Evolutionary conservation across 1,140 invertebrate genomes (phyloP), one percentile per base, ranked within the genome.

Genomic region (Bombus waltoni): DNA sequence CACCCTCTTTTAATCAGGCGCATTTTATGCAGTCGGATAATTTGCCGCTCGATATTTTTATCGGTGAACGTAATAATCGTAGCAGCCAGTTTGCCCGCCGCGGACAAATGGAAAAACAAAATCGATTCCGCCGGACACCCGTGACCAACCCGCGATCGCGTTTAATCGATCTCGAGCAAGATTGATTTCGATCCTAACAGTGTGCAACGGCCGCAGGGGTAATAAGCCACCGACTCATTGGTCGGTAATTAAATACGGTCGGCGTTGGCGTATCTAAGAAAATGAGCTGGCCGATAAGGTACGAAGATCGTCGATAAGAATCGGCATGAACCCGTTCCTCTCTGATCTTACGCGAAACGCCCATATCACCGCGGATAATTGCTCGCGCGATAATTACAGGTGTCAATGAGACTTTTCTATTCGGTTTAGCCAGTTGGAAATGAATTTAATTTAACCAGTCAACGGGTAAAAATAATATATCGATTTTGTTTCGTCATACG

Each of bases 151-250:
- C 77, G 85, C 72, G 87, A 85, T 89, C 88, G 35, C 81, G 59
- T 15, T 71, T 85, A 80, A 90, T 90, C 88, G 88, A 90, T 90
- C 88, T 81, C 80, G 76, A 88, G 47, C 68, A 53, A 90, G 79
- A 90, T 90, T 90, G 86, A 90, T 90, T 90, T 90, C 68, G 81
- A 66, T 18, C n/a, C 44, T 86, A 90, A 90, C 88, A 32, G 71
- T 62, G 57, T n/a, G 18, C 40, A 77, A 65, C 84, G 65, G 62
- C 86, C 81, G 81, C 81, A 70, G 68, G 44, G 62, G 76, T 90
- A 90, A 90, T 90, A 90, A 85, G 87, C 57, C n/a, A 71, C 40
- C 68, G 65, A 84, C 73, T 73, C 57, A 79, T 90, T 88, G 70
- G 66, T 53, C 71, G 57, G 74, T 88, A 90, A 90, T 90, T 90